Percentiles rank a stretch among this genome's conserved stretches.
Evolutionary conservation across 2,888 invertebrate species (phyloP).

Genomic region (Mythimna albipuncta): DNA sequence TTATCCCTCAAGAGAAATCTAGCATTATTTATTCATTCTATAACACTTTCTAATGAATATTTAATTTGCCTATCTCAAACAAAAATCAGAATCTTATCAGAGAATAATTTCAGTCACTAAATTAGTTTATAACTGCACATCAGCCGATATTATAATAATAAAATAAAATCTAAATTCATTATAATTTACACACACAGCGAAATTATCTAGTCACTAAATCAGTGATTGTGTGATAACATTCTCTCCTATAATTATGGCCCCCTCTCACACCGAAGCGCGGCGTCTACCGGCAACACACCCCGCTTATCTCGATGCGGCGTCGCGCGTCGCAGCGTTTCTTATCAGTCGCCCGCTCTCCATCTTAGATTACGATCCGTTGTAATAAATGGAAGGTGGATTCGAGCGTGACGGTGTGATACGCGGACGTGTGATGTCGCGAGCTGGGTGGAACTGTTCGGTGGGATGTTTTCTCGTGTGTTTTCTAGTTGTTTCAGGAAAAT

Average conservation of each 20-base stretch:
- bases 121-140: slow-evolving; percentile 43
- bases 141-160: slow-evolving; percentile 44
- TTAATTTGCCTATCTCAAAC: slow-evolving; percentile 13
- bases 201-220: slow-evolving; percentile 66
- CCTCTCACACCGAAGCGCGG: slow-evolving; percentile 66
- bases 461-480: slow-evolving; percentile 48
- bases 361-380: slow-evolving; percentile 78
- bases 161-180: slow-evolving; percentile 53
- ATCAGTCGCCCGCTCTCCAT: slow-evolving; percentile 75
- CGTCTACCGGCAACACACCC: slow-evolving; percentile 63
- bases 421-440: slow-evolving; percentile 65
- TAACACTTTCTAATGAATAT: slow-evolving; percentile 45
- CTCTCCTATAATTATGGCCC: slow-evolving; percentile 68
- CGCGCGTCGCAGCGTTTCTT: slow-evolving; percentile 72
- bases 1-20: not conserved
- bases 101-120: slow-evolving; percentile 45
- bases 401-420: slow-evolving; percentile 80
- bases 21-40: slow-evolving; percentile 24
- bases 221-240: slow-evolving; percentile 68
- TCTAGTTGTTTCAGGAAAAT: slow-evolving; percentile 3
- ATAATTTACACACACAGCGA: slow-evolving; percentile 57
- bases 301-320: slow-evolving; percentile 76
- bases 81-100: slow-evolving; percentile 36
- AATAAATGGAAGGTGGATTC: slow-evolving; percentile 81
- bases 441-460: slow-evolving; percentile 36